phyloP scores from a whole-genome alignment of 2,113 vertebrate species.

The Eretmochelys imbricata region DNA sequence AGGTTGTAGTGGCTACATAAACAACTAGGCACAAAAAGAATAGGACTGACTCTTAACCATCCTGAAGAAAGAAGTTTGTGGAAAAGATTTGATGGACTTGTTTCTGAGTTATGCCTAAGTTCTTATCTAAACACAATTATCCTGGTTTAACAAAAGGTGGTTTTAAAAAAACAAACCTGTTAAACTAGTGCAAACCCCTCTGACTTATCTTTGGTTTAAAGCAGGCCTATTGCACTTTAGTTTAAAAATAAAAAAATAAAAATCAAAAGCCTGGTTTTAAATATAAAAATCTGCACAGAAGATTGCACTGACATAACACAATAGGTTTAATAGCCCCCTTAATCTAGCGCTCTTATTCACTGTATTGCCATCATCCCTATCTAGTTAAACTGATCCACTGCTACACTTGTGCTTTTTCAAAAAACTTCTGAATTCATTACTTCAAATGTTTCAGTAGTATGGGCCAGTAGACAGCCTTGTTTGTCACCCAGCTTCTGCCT shows the following conservation, averaged over 20 bases:
- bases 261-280: not conserved
- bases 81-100: not conserved
- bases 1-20: fast-evolving
- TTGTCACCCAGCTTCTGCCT: not conserved
- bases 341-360: not conserved
- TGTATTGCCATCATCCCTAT: not conserved
- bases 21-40: not conserved
- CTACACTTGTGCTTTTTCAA: not conserved
- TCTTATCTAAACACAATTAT: too few relatives aligned
- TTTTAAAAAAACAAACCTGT: too few relatives aligned
- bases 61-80: not conserved
- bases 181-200: too few relatives aligned
- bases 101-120: not conserved
- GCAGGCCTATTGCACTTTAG: too few relatives aligned
- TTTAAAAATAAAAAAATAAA: too few relatives aligned
- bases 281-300: not conserved
- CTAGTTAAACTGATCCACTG: not conserved
- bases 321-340: not conserved
- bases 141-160: too few relatives aligned
- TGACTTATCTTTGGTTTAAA: too few relatives aligned
- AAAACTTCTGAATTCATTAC: not conserved
- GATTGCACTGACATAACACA: not conserved
- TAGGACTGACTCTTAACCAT: not conserved
- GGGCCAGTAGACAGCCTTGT: not conserved
- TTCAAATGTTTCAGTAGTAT: not conserved